Evolutionary conservation across 2,797 vertebrate species (phyloP).

Genomic region (Micrastur ruficollis): DNA sequence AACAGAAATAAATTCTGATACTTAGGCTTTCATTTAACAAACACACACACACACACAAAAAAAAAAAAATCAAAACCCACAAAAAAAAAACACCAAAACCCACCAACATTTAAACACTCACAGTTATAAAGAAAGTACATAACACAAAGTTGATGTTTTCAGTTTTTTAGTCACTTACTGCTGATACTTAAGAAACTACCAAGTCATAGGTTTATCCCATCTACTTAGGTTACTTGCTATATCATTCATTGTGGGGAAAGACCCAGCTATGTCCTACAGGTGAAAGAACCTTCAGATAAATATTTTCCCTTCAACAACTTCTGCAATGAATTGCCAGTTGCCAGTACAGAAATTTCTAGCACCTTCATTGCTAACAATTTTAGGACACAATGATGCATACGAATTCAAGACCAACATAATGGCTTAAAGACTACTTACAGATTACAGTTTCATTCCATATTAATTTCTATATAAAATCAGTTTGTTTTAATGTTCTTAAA

Average conservation of each 20-base stretch:
- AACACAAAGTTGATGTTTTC: neutral
- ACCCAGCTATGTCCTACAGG: neutral
- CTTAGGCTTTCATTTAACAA: neutral
- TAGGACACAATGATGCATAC: neutral
- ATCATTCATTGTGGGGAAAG: neutral
- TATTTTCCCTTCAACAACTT: neutral
- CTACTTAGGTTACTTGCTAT: neutral
- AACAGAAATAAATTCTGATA: neutral
- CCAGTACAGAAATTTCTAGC: neutral
- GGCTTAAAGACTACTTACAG: neutral
- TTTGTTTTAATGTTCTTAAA: neutral
- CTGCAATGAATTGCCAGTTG: neutral
- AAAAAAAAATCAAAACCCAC: too few species aligned
- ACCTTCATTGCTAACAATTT: neutral
- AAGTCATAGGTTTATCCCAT: neutral
- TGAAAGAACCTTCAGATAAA: neutral
- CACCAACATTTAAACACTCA: neutral
- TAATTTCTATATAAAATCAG: neutral
- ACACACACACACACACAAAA: too few species aligned
- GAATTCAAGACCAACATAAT: neutral
- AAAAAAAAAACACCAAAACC: neutral
- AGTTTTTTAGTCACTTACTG: neutral
- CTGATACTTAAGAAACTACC: neutral
- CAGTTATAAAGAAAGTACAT: neutral
- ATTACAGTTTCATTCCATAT: neutral